phyloP scores from a whole-genome alignment of 2,888 invertebrate genomes.

The Euphydryas editha region DNA sequence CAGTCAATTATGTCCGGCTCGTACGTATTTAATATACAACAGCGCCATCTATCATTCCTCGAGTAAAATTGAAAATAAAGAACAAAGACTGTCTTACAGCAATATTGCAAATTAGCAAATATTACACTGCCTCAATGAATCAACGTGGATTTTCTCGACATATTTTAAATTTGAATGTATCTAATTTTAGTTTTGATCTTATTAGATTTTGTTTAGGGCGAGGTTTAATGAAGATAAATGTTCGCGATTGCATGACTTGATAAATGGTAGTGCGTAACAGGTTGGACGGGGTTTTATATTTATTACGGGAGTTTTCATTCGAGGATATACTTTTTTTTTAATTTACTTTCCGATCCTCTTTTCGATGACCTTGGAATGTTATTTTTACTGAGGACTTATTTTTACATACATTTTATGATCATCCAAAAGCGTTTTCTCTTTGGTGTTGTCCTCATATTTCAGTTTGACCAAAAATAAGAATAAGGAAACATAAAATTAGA shows the following conservation, averaged over 20 bases:
- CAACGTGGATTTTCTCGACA: conserved; percentile 11
- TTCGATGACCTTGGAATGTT: not conserved
- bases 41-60: not conserved
- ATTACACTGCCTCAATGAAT: not conserved
- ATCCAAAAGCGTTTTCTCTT: too few relatives aligned
- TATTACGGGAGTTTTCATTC: conserved; percentile 23
- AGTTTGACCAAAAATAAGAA: too few relatives aligned
- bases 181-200: conserved; percentile 30
- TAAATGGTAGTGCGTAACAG: conserved; percentile 52
- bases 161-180: conserved; percentile 16
- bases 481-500: too few relatives aligned
- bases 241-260: conserved; percentile 52
- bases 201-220: conserved; percentile 40
- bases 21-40: not conserved
- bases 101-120: conserved; percentile 3
- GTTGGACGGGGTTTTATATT: conserved; percentile 31
- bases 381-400: too few relatives aligned
- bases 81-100: not conserved
- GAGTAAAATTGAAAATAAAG: not conserved
- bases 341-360: not conserved
- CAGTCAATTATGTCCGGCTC: too few relatives aligned
- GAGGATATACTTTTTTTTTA: not conserved
- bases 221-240: conserved; percentile 63
- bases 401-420: too few relatives aligned
- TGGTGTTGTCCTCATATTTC: too few relatives aligned